A percentile compares a stretch with the other conserved stretches of the same genome.
These are phyloP conservation scores for Beaufortia kweichowensis DNA, from an alignment of 2,113 vertebrate genomes.

Conservation along the genomic window DNA sequence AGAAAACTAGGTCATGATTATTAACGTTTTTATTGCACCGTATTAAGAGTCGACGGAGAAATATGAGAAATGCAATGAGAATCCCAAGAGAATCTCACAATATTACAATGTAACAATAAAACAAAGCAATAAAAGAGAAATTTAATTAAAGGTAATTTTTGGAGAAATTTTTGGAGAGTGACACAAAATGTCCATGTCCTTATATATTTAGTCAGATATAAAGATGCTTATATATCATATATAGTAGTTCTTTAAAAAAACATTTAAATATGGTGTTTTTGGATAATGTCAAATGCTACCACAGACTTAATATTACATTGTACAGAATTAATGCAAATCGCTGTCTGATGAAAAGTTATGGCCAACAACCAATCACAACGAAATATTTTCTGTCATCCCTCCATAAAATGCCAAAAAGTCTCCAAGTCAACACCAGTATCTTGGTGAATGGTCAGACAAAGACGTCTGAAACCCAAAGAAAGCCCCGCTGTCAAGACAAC, in stretches of 20 bases:
- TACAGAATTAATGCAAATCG: too few species aligned
- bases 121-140: background rate
- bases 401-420: conserved; percentile 3
- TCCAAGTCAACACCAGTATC: background rate
- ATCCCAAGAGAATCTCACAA: background rate
- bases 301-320: too few species aligned
- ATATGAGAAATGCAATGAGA: background rate
- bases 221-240: too few species aligned
- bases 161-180: too few species aligned
- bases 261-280: too few species aligned
- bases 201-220: too few species aligned
- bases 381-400: background rate
- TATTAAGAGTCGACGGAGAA: background rate
- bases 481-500: conserved; percentile 49
- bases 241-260: too few species aligned
- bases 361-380: too few species aligned
- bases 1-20: background rate
- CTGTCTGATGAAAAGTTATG: too few species aligned
- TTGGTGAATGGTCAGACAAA: background rate
- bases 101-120: background rate
- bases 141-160: too few species aligned
- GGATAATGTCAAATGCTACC: too few species aligned
- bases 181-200: too few species aligned
- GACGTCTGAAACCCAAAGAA: conserved; percentile 45
- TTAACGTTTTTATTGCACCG: background rate